Evolutionary conservation across 2,888 invertebrate species (phyloP).

Genomic region (Odontocolon sp.): DNA sequence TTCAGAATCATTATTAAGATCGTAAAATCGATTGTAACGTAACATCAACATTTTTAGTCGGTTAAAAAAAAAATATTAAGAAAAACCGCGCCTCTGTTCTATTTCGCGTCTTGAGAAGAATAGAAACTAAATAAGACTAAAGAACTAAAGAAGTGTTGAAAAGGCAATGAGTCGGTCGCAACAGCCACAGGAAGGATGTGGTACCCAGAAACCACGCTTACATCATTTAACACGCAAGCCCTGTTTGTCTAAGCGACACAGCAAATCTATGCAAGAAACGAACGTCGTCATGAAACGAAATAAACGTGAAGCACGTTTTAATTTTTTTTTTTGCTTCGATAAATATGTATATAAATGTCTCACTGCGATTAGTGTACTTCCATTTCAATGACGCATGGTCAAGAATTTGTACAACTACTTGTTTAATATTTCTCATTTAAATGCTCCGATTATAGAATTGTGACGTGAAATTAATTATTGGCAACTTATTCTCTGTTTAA

Average conservation of each 20-base stretch:
- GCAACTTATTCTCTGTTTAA: constrained; percentile 64
- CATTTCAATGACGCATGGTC: constrained; percentile 16
- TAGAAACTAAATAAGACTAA: constrained; percentile 20
- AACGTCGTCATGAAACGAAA: constrained; percentile 17
- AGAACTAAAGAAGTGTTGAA: constrained; percentile 10
- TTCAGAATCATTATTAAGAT: not conserved
- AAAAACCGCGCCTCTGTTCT: not conserved
- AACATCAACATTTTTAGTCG: constrained; percentile 1
- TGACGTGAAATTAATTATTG: constrained; percentile 24
- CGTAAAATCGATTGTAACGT: not conserved
- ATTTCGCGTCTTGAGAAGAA: constrained; percentile 2
- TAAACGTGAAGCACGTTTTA: constrained; percentile 25
- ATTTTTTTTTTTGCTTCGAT: constrained; percentile 26
- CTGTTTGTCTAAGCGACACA: constrained; percentile 29
- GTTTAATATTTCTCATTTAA: not conserved
- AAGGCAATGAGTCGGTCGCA: constrained; percentile 35
- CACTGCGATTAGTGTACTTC: not conserved
- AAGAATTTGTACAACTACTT: not conserved
- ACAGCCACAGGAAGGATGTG: constrained; percentile 66
- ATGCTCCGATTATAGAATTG: not conserved
- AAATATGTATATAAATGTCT: constrained; percentile 1
- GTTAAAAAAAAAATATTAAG: not conserved
- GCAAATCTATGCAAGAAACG: not conserved
- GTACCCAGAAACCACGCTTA: constrained; percentile 63
- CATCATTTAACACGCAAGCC: constrained; percentile 53